A percentile compares a stretch with the other conserved stretches of the same genome.
phyloP scores from a whole-genome alignment of 2,888 invertebrate species.

The Acronicta psi region DNA sequence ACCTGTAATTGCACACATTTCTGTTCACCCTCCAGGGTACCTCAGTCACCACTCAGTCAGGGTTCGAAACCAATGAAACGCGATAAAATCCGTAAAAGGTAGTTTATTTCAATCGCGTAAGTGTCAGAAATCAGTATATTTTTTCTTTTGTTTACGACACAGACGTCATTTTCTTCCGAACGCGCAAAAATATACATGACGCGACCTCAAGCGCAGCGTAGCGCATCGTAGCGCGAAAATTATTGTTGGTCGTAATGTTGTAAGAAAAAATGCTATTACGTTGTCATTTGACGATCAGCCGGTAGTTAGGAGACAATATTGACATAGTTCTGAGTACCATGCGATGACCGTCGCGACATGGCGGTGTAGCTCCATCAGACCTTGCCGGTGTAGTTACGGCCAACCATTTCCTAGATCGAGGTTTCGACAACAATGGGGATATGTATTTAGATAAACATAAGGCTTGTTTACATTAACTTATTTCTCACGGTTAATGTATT shows the following conservation, averaged over 20 bases:
- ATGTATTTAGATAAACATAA: conserved; percentile 43
- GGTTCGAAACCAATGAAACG: no score
- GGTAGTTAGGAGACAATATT: conserved; percentile 77
- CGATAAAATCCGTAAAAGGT: no score
- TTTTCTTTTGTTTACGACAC: conserved; percentile 31
- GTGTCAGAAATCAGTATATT: no score
- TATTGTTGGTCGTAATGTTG: conserved; percentile 75
- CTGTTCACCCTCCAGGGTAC: no score
- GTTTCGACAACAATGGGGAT: conserved; percentile 45
- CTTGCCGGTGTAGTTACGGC: conserved; percentile 66
- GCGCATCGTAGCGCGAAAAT: conserved; percentile 87
- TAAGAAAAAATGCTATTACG: conserved; percentile 75
- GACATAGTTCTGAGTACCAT: conserved; percentile 77
- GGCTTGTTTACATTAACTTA: conserved; percentile 29
- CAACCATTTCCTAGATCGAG: conserved; percentile 67
- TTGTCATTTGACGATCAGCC: conserved; percentile 71
- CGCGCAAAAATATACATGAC: conserved; percentile 74
- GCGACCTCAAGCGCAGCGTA: conserved; percentile 80
- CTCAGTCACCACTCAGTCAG: no score
- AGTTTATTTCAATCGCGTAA: no score
- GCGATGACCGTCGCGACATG: conserved; percentile 64
- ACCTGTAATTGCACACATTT: background rate
- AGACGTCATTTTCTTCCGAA: conserved; percentile 58
- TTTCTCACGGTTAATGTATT: conserved; percentile 28
- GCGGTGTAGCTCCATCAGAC: conserved; percentile 59